phyloP scores from a whole-genome alignment of 2,113 vertebrate species.

The Perca schrenkii region DNA sequence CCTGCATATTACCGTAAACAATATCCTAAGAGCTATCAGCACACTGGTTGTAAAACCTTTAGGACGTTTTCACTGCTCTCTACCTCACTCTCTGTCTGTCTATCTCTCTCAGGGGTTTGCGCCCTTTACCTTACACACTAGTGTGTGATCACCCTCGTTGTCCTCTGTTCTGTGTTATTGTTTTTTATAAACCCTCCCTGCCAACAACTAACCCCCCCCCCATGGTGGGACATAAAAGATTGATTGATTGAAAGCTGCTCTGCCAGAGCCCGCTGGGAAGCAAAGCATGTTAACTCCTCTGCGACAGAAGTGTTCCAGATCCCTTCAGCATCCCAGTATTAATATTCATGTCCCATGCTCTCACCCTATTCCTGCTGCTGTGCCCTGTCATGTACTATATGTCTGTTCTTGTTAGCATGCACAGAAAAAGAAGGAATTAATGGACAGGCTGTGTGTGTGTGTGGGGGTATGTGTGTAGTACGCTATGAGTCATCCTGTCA shows the following conservation, averaged over 20 bases:
- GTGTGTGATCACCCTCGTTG: slow-evolving; percentile 22
- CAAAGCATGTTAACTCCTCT: slow-evolving; percentile 46
- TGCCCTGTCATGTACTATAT: slow-evolving; percentile 57
- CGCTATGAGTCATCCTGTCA: background rate
- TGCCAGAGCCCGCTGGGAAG: slow-evolving; percentile 49
- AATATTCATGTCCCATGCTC: slow-evolving; percentile 71
- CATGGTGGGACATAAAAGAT: slow-evolving; percentile 53
- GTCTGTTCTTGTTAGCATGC: slow-evolving; percentile 66
- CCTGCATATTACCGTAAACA: background rate
- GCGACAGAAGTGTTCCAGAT: slow-evolving; percentile 52
- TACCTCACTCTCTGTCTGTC: background rate
- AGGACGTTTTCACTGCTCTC: background rate
- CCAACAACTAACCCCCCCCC: slow-evolving; percentile 31
- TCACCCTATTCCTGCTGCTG: slow-evolving; percentile 53
- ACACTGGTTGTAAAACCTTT: background rate
- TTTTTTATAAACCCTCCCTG: slow-evolving; percentile 35
- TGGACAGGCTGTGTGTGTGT: slow-evolving; percentile 4
- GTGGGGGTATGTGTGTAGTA: background rate
- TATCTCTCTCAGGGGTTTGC: background rate
- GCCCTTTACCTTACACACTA: background rate
- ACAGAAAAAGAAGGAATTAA: slow-evolving; percentile 40
- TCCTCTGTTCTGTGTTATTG: slow-evolving; percentile 41
- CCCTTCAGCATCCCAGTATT: slow-evolving; percentile 53
- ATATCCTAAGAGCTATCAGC: background rate
- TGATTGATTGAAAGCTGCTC: slow-evolving; percentile 63